Evolutionary conservation across 2,797 vertebrate genomes (phyloP), one percentile per base, ranked within the genome.

Genomic region (Scomberomorus guttatus): DNA sequence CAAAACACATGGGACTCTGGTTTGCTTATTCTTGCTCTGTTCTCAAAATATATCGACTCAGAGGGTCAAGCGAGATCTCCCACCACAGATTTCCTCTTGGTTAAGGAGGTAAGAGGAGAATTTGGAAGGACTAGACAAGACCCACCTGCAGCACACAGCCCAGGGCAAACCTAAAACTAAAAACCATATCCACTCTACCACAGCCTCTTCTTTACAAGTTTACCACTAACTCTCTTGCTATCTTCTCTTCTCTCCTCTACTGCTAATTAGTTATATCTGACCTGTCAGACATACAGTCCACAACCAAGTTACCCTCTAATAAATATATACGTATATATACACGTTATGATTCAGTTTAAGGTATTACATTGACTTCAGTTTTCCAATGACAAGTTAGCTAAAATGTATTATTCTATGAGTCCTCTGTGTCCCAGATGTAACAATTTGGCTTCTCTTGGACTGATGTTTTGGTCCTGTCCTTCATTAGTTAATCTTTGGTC

Each of bases 11-110:
- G 87, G 57, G 42, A 17, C 56, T 66, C 11, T 11, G 76, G n/a
- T 83, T 88, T 74, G 67, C 81, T 85, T 84, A 65, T 79, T 84
- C 22, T n/a, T 72, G 18, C 68, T 71, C 32, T 78, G 52, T 65
- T 84, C 59, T 70, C 66, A 77, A 78, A 84, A 79, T 81, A 67
- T 61, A 66, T 59, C 52, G 29, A 61, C 62, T 37, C 60, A 51
- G 64, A 57, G 73, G 63, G 72, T 77, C 11, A 24, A 48, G 61
- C 44, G n/a, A 70, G 77, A 77, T 64, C 11, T 65, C 44, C 66
- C 42, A 63, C 29, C 37, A 22, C 44, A 65, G 22, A 22, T 37
- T 55, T 75, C 71, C 77, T 68, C 60, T 39, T 37, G 14, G 34
- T 34, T 51, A 48, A 60, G 66, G 58, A 78, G 15, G 27, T 34